Base-by-base conservation (phyloP, 2,797 vertebrate species). In the Siniperca undulata region DNA sequence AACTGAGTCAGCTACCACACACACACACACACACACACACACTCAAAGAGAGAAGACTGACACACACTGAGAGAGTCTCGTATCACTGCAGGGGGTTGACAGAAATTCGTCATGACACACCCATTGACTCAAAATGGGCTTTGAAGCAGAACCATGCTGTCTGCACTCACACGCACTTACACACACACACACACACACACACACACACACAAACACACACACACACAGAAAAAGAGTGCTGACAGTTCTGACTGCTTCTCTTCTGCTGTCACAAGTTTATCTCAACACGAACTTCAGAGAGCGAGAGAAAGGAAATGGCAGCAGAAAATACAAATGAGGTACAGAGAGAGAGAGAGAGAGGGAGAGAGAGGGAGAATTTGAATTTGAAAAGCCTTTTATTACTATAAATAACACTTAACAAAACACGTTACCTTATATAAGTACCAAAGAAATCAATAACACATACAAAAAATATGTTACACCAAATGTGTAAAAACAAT, bases 71-170 rank as follows among this genome's bases (percentile, higher is more conserved):
- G 55, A 76, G 44, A 61, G 78, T 67, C 79, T 79, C 52, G 36
- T 64, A 74, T 85, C 90, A 83, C 90, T 58, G 62, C 84, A 74
- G 87, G 90, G 73, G 90, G 85, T 80, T 91, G 88, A 91, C 86
- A 90, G 81, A 91, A 86, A 90, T 68, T 86, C 30, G 50, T 73
- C 89, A 89, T 86, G 88, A 92, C 88, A 90, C 90, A 89, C 83
- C 88, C 89, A 85, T 84, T 86, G 88, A 92, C 86, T 86, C 76
- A 78, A 83, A 87, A 89, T 72, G 77, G 69, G 82, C 88, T 93
- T 92, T 92, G 91, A 93, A 90, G 87, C 88, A 82, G 81, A 91
- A 87, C 86, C 78, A 50, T n/a, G 70, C 82, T 81, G 80, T 65
- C 77, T 84, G 56, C 61, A 46, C 70, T 48, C 62, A 58, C 74